These are phyloP conservation scores for Anneissia japonica DNA, from an alignment of 35 echinoderm and acorn worm species.

Conservation along the genomic window DNA sequence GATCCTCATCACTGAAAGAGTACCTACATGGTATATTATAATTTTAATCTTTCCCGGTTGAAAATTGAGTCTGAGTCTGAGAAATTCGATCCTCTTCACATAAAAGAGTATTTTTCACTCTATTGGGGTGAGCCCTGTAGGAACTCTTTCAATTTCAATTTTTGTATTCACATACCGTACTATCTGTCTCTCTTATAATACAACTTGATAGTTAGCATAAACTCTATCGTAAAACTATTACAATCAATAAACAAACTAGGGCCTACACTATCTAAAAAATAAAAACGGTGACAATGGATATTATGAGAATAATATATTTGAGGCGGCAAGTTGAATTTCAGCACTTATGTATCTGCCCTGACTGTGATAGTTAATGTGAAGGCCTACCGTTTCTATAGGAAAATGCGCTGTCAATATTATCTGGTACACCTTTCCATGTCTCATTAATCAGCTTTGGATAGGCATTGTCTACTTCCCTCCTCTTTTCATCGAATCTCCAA, in stretches of 20 bases:
- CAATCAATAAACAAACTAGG: background rate
- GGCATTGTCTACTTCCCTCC: conserved; percentile 38
- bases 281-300: background rate
- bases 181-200: too few species aligned
- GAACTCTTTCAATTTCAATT: too few species aligned
- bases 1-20: background rate
- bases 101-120: too few species aligned
- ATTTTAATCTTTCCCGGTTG: too few species aligned
- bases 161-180: too few species aligned
- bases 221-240: background rate
- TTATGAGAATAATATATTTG: too few species aligned
- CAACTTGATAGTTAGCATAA: background rate
- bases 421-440: conserved; percentile 69
- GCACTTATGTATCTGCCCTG: background rate
- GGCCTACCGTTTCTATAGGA: conserved; percentile 37
- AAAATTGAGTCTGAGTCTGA: too few species aligned
- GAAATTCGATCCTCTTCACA: too few species aligned
- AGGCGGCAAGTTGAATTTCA: background rate
- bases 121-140: too few species aligned
- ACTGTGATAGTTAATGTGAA: background rate
- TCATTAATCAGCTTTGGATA: conserved; percentile 56
- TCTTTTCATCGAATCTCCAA: conserved; percentile 69
- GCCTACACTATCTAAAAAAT: background rate
- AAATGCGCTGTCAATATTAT: conserved; percentile 62
- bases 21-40: too few species aligned